phyloP scores from a whole-genome alignment of 1,140 invertebrate species.

The Hycleus cichorii region DNA sequence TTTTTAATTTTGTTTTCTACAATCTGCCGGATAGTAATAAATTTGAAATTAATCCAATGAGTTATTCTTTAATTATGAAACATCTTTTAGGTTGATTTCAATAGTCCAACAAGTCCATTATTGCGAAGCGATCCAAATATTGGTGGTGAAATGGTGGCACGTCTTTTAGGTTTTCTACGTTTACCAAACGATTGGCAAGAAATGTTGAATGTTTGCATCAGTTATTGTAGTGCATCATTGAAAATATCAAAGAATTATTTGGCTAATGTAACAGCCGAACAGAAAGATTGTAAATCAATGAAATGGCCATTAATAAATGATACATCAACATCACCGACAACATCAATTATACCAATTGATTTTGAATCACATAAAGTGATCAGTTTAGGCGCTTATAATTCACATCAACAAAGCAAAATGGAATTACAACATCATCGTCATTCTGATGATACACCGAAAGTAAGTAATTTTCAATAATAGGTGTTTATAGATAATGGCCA shows the following conservation, averaged over 20 bases:
- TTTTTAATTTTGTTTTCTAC: no score
- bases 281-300: constrained; percentile 55
- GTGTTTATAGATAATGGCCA: constrained; percentile 2
- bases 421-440: constrained; percentile 66
- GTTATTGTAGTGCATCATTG: constrained; percentile 57
- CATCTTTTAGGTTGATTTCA: constrained; percentile 55
- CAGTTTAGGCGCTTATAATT: constrained; percentile 44
- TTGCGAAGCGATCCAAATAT: constrained; percentile 57
- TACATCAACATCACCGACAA: constrained; percentile 37
- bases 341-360: constrained; percentile 54
- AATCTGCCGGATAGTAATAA: no score
- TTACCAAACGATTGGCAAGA: constrained; percentile 67
- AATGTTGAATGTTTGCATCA: constrained; percentile 64
- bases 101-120: constrained; percentile 52
- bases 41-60: not conserved
- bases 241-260: constrained; percentile 46
- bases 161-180: constrained; percentile 71
- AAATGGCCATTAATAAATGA: constrained; percentile 48
- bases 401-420: constrained; percentile 68
- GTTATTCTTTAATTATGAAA: not conserved
- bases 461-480: constrained; percentile 27
- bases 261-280: constrained; percentile 60
- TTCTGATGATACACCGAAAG: constrained; percentile 65
- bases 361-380: constrained; percentile 58
- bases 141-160: constrained; percentile 64